Evolutionary conservation across 2,113 vertebrate genomes (phyloP).

Genomic region (Mobula birostris): DNA sequence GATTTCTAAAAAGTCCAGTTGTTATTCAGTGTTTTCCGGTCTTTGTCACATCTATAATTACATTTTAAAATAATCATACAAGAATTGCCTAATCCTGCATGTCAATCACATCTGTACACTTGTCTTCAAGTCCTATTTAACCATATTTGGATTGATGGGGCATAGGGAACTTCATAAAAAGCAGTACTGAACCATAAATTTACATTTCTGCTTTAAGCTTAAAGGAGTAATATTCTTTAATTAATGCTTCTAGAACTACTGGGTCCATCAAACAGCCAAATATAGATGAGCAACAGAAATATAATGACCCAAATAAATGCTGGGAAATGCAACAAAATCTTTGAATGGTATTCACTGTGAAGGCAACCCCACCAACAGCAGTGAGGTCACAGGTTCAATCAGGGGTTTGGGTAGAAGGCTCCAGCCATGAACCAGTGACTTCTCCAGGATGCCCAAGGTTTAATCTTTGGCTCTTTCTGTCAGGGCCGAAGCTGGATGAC

Average conservation of each 20-base stretch:
- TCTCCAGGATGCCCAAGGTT: too few species aligned
- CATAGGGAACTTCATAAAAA: background rate
- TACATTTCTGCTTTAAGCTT: conserved; percentile 16
- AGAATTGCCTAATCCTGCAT: background rate
- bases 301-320: too few species aligned
- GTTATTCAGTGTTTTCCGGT: background rate
- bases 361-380: too few species aligned
- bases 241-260: background rate
- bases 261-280: background rate
- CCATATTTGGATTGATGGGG: conserved; percentile 15
- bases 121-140: background rate
- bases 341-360: too few species aligned
- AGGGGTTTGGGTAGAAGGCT: too few species aligned
- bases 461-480: too few species aligned
- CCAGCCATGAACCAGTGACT: too few species aligned
- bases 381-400: too few species aligned
- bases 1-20: too few species aligned
- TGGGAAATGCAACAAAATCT: too few species aligned
- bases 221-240: background rate
- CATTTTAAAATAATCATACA: background rate
- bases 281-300: background rate
- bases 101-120: conserved; percentile 22
- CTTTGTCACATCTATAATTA: background rate
- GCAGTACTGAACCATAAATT: background rate
- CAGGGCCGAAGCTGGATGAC: too few species aligned